A percentile compares a stretch with the other conserved stretches of the same genome.
Evolutionary conservation across 2,113 vertebrate species (phyloP).

Genomic region (Furnarius figulus): DNA sequence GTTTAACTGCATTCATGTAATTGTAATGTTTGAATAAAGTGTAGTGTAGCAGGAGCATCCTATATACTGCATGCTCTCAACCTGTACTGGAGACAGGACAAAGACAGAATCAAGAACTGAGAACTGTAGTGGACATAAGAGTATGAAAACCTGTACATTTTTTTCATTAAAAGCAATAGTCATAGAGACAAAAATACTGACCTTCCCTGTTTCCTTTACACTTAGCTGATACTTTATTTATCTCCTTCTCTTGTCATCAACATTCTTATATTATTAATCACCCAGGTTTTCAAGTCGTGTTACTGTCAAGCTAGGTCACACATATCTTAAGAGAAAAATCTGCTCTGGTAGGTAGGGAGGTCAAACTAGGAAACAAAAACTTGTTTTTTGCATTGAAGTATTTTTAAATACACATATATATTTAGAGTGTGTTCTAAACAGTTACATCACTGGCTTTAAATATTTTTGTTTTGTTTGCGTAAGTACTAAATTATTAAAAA

Average conservation of each 20-base stretch:
- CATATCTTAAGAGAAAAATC: background rate
- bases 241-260: background rate
- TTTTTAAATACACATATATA: background rate
- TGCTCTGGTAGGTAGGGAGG: background rate
- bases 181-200: background rate
- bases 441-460: background rate
- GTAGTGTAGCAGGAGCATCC: background rate
- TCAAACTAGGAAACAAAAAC: background rate
- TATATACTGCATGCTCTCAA: background rate
- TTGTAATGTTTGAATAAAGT: background rate
- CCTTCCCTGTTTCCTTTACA: background rate
- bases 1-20: background rate
- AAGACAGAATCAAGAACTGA: background rate
- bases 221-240: background rate
- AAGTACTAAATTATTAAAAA: background rate
- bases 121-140: background rate
- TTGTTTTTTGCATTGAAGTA: background rate
- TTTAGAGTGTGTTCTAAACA: background rate
- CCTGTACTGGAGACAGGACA: background rate
- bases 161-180: background rate
- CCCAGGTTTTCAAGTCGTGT: background rate
- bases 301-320: background rate
- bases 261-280: background rate
- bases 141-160: background rate
- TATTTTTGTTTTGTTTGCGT: background rate